Base-by-base conservation (phyloP, 2,888 invertebrate genomes). In the Heliconius erato region DNA sequence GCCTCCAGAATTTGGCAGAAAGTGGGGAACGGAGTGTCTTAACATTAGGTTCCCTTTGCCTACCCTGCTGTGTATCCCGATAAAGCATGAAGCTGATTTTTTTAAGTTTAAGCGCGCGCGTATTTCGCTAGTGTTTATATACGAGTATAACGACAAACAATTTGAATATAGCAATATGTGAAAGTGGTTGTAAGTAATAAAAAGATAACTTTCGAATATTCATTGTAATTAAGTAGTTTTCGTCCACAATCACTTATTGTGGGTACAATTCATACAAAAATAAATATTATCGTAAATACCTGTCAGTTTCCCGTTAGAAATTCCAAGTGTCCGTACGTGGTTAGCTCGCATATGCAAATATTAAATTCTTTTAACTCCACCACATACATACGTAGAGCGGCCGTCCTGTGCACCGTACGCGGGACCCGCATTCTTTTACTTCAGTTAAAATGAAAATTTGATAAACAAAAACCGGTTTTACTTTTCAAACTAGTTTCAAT, bases 401-500 rank as follows among this genome's bases (percentile, higher is more conserved):
- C 32, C 54, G 74, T 74, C 77, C 7, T 28, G 35, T 69, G 67
- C 28, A 77, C 40, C 59, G 74, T 59, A 77, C 49, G 19, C 65
- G 82, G 35, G 67, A 79, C 59, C 71, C 82, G 79, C 80, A 85
- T 85, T 83, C 83, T 85, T 80, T 76, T 68, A 67, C 78, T 80
- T 79, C 80, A 82, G 81, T 59, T 69, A 82, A 54, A 82, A 77
- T 88, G 84, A 88, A 88, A 87, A 89, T 88, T 89, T 86, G 86
- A 88, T 89, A 90, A 90, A 90, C 89, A 89, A 89, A 90, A 90
- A 93, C 92, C 92, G 91, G 92, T 92, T 87, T 54, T 49, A 40
- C 65, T 74, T 71, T 79, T 49, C 85, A 87, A 87, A 82, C 79
- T 83, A 84, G 82, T 82, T 68, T 19, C 54, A 19, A 87, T 88